phyloP scores from a whole-genome alignment of 2,888 invertebrate genomes.

The Leucozona laternaria region DNA sequence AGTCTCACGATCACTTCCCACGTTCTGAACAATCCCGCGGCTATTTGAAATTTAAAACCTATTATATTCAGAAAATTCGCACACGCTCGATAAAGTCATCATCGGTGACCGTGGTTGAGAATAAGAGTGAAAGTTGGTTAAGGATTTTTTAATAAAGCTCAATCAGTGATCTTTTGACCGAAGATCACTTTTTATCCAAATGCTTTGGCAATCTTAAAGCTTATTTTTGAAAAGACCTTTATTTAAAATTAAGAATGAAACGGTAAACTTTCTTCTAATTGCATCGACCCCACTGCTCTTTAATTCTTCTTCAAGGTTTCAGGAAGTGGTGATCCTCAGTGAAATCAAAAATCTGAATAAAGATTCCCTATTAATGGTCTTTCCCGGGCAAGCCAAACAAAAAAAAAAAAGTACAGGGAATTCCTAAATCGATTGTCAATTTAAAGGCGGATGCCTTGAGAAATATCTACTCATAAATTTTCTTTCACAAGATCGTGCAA shows the following conservation, averaged over 20 bases:
- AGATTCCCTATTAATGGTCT: not conserved
- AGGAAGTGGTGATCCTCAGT: not conserved
- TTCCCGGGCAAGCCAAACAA: not conserved
- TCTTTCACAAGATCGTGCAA: slow-evolving; percentile 60
- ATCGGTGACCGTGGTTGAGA: not conserved
- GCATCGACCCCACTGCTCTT: not conserved
- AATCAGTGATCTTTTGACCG: not conserved
- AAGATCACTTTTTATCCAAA: not conserved
- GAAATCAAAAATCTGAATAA: not conserved
- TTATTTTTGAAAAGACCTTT: not conserved
- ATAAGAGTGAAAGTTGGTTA: not conserved
- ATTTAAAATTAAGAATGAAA: not conserved
- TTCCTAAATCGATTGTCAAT: slow-evolving; percentile 9
- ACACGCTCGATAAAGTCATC: not conserved
- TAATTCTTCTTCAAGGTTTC: not conserved
- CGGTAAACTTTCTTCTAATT: not conserved
- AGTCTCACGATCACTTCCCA: not conserved
- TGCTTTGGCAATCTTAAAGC: not conserved
- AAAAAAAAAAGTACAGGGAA: not conserved
- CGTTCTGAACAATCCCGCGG: not conserved
- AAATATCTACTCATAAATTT: slow-evolving; percentile 37
- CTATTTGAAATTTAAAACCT: not conserved
- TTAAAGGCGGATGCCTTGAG: slow-evolving; percentile 33
- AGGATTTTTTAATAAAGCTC: no score
- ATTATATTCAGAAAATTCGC: not conserved